Evolutionary conservation across 30 jellyfish, hydroid and myxozoan species (phyloP).

Genomic region (Thelohanellus kitauei): DNA sequence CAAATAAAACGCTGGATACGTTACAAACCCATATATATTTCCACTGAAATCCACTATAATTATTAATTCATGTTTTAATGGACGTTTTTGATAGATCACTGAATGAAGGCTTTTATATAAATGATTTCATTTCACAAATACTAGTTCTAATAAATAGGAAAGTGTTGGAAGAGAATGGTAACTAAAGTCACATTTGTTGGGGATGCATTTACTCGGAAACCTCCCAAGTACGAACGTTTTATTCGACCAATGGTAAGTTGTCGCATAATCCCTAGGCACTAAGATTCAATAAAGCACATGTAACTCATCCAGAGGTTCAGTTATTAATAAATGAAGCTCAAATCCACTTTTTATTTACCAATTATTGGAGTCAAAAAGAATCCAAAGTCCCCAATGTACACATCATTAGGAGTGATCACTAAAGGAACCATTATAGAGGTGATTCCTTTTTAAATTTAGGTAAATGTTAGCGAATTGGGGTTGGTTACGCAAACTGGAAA

Average conservation of each 20-base stretch:
- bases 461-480: slow-evolving; percentile 90
- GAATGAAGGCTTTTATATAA: too few relatives aligned
- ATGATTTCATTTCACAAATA: too few relatives aligned
- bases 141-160: slow-evolving; percentile 23
- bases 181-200: slow-evolving; percentile 89
- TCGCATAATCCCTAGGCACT: slow-evolving; percentile 20
- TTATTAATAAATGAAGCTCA: slow-evolving; percentile 11
- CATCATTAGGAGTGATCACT: slow-evolving; percentile 86
- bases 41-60: too few relatives aligned
- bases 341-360: slow-evolving; percentile 85
- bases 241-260: slow-evolving; percentile 76
- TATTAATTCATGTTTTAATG: too few relatives aligned
- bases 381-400: slow-evolving; percentile 95
- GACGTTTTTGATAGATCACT: too few relatives aligned
- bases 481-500: slow-evolving; percentile 94
- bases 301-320: slow-evolving; percentile 98
- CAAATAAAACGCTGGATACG: too few relatives aligned
- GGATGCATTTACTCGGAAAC: slow-evolving; percentile 73
- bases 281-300: slow-evolving; percentile 82
- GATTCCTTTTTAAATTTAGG: slow-evolving; percentile 13
- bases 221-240: slow-evolving; percentile 90
- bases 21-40: too few relatives aligned
- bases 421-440: slow-evolving; percentile 98
- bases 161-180: slow-evolving; percentile 94
- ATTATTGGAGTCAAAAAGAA: slow-evolving; percentile 83